A percentile compares a stretch with the other conserved stretches of the same genome.
Conservation (phyloP, 2,888 invertebrate genomes). For the Portevinia maculata region DNA sequence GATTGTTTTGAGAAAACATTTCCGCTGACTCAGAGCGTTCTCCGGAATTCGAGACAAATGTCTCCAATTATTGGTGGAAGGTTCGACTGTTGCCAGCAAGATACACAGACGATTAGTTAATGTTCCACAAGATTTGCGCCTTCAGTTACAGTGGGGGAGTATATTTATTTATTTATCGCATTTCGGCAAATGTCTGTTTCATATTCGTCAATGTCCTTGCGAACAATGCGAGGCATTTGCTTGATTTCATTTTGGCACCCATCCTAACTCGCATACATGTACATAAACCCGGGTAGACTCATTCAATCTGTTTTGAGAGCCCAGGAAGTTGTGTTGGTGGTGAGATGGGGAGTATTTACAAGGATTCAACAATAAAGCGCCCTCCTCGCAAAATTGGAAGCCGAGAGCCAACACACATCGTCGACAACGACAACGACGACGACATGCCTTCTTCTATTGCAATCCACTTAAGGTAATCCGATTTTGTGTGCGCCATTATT, state of each 20-base stretch:
- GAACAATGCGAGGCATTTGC: conserved; percentile 62
- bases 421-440: conserved; percentile 3
- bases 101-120: conserved; percentile 64
- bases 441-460: conserved; percentile 68
- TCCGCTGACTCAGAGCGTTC: conserved; percentile 24
- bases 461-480: conserved; percentile 75
- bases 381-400: conserved; percentile 36
- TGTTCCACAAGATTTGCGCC: conserved; percentile 28
- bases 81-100: conserved; percentile 46
- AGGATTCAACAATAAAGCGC: conserved; percentile 50
- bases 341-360: conserved; percentile 18
- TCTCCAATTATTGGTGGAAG: conserved; percentile 62
- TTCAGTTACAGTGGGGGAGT: conserved; percentile 11
- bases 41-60: conserved; percentile 61
- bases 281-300: background rate
- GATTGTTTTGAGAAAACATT: conserved; percentile 42
- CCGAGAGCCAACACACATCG: conserved; percentile 47
- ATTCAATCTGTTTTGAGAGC: background rate
- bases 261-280: background rate
- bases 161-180: conserved; percentile 63
- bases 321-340: background rate
- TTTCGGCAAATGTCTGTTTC: conserved; percentile 67
- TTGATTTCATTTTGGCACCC: conserved; percentile 49
- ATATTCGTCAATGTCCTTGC: conserved; percentile 72
- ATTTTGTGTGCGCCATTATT: conserved; percentile 74